Base-by-base conservation (phyloP, 2,113 vertebrate species). In the Carettochelys insculpta region DNA sequence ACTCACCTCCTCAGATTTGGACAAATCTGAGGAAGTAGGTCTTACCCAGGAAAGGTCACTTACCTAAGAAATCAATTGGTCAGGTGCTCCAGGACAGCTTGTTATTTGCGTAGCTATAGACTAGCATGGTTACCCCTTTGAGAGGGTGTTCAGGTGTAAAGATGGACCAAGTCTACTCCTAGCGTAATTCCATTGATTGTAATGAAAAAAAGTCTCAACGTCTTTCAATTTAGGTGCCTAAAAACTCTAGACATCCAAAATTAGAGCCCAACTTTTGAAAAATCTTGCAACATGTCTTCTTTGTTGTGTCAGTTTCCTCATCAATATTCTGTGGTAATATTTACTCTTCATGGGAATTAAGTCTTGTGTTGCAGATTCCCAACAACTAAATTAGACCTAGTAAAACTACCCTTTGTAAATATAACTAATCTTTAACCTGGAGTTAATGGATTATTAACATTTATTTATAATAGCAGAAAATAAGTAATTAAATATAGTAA, bases 141-240 rank as follows among this genome's bases (percentile, higher is more conserved):
- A n/a, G n/a, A n/a, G n/a, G n/a, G n/a, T n/a, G 22, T 58, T 86
- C 27, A 56, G 13, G 38, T 82, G 47, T 54, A 92, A 87, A 84
- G 80, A 78, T 8, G 47, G 56, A 48, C 47, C 71, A 86, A 90
- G 86, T 31, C 65, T 6, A 85, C 87, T 43, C 85, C 54, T 56
- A 68, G n/a, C 91, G 81, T 80, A 77, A 87, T 82, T 48, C 54
- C 76, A 34, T 12, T 6, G 51, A 73, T 16, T 91, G 93, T 80
- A 94, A 90, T 90, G 89, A 91, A 93, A 96, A 52, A 2, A 90
- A 83, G 82, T 89, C 76, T 85, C 56, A 47, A 93, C 94, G 90
- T 90, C 92, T 94, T 92, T 95, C 92, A 92, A 93, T 48, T 95
- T 89, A 94, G 94, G 90, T 83, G 54, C 54, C 68, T 76, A 90